Evolutionary conservation across 2,888 invertebrate genomes (phyloP), one percentile per base, ranked within the genome.

Genomic region (Willowsia nigromaculata): DNA sequence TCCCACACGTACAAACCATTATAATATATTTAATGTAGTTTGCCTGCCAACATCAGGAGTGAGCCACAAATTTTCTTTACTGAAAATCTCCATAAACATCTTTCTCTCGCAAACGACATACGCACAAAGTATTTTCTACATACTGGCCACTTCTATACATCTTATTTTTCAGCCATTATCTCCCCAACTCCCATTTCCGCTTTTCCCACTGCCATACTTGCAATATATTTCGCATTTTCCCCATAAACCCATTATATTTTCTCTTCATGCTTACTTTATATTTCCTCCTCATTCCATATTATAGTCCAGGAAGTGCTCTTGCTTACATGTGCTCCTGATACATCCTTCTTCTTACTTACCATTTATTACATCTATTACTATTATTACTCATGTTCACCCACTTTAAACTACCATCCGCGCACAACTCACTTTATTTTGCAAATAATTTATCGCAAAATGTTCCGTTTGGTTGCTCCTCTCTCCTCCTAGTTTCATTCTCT

Each of bases 331-430:
- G 71, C 25, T 43, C 43, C 40, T 1, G 1, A n/a, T n/a, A n/a
- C n/a, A n/a, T n/a, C n/a, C 40, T 40, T 22, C 43, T 68, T 18
- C 37, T 37, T 37, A n/a, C 18, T 37, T 40, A 25, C 43, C 43
- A 71, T 71, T 71, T 71, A 71, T 71, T 71, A 43, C 71, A 68
- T 37, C 65, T 25, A 62, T 62, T 62, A 25, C 30, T 37, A 68
- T 68, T 68, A 68, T 68, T 68, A 37, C 65, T 68, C 65, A 68
- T 71, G 71, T 71, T 71, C 71, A 71, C 43, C 43, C 43, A 71
- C 43, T 71, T 71, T 43, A 71, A 71, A 40, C 40, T 71, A 71
- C 40, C 40, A 43, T 18, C 18, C 37, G 2, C 18, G n/a, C 71
- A 71, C 6, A 40, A 71, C 71, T 40, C 37, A 15, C 68, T 68